Percentiles rank a stretch among this genome's conserved stretches.
These are phyloP conservation scores for Nyctalus aviator DNA, from an alignment of 2,797 vertebrate genomes.

Conservation along the genomic window DNA sequence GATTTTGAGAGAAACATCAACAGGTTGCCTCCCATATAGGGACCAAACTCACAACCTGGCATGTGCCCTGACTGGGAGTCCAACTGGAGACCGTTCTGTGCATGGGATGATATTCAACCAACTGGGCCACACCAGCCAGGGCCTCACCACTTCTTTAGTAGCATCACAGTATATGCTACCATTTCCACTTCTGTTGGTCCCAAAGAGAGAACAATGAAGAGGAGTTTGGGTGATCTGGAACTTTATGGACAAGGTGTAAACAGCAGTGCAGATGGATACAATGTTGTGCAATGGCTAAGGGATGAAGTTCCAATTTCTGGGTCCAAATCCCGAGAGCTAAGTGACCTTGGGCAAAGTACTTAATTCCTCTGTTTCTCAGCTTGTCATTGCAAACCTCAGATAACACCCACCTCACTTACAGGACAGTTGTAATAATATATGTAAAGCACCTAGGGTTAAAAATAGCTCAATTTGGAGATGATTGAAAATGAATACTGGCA, in stretches of 20 bases:
- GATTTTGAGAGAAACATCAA: background rate
- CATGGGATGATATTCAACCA: background rate
- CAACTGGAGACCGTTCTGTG: background rate
- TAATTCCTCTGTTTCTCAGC: background rate
- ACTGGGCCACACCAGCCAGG: background rate
- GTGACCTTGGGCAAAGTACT: background rate
- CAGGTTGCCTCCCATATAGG: background rate
- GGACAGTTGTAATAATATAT: background rate
- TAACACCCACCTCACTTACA: background rate
- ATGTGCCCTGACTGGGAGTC: background rate
- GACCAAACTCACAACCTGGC: background rate
- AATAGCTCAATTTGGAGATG: constrained; percentile 17
- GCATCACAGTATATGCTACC: background rate
- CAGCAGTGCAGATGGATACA: background rate
- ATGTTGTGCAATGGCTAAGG: background rate
- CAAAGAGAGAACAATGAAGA: background rate
- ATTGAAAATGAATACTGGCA: constrained; percentile 18
- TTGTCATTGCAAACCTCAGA: constrained; percentile 6
- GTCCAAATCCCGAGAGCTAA: background rate
- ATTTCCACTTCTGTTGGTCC: background rate
- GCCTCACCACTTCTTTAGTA: background rate
- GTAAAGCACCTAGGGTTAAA: background rate
- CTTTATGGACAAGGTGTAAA: background rate
- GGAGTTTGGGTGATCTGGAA: background rate
- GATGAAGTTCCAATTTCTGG: background rate